Base-by-base conservation (phyloP, 2,888 invertebrate species). In the Himalopsyche kuldschensis region DNA sequence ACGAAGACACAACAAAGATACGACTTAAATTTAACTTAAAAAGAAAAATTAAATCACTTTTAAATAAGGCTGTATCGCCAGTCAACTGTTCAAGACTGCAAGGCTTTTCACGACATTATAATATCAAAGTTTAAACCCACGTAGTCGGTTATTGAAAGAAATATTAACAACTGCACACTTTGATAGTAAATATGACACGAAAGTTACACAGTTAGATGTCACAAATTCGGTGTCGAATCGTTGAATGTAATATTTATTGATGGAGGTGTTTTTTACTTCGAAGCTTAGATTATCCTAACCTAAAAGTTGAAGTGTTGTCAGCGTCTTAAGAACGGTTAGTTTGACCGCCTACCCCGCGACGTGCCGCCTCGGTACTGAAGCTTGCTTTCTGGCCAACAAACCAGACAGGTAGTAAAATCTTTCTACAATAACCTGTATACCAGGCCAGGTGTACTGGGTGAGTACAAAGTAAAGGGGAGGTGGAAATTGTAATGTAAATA, bases 381-480 rank as follows among this genome's bases (percentile, higher is more conserved):
- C 47, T 55, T 6, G n/a, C 24, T 30, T n/a, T 69, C 35, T 63
- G 69, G 80, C 80, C 75, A 69, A 63, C 35, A 46, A 46, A 47
- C 80, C 47, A 41, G 75, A 48, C 84, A 82, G 82, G 83, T 83
- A 80, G 80, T 81, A 63, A 80, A 55, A 79, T 84, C 84, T 84
- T 79, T 82, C 82, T 84, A 84, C 80, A 84, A 84, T 84, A 84
- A 84, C 84, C 84, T 84, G 84, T 79, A 84, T 79, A 82, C 79
- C 78, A 20, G 55, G 55, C 78, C 82, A 82, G 82, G 79, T 82
- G 79, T 75, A 81, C 41, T 41, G 55, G 55, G 55, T 55, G 55
- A 24, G 3, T 55, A 15, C 41, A 41, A 41, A 41, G 41, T 55
- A 20, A 20, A 55, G 55, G 20, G n/a, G 20, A 8, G 6, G 55